phyloP scores from a whole-genome alignment of 2,797 vertebrate species.

The Microctenopoma steveboyesi region DNA sequence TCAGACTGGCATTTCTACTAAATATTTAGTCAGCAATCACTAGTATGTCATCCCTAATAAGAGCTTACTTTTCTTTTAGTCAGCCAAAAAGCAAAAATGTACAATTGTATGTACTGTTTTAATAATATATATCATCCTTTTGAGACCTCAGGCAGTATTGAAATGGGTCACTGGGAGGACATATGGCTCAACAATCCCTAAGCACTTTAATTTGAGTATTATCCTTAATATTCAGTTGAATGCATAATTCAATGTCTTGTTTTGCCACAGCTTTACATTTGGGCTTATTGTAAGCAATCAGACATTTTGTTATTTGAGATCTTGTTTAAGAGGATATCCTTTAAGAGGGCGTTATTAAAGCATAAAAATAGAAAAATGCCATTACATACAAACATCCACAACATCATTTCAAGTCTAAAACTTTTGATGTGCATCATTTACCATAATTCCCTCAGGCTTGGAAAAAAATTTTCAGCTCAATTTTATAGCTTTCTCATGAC shows the following conservation, averaged over 20 bases:
- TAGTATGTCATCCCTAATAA: constrained; percentile 33
- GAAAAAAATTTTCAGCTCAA: constrained; percentile 9
- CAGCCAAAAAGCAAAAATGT: background rate
- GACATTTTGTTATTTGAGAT: background rate
- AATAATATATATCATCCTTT: background rate
- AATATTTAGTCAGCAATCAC: constrained; percentile 46
- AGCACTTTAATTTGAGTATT: background rate
- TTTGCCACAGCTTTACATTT: background rate
- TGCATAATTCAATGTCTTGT: constrained; percentile 4
- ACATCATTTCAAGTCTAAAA: constrained; percentile 11
- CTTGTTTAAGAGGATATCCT: background rate
- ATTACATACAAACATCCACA: background rate
- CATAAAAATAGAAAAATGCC: background rate
- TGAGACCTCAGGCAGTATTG: background rate
- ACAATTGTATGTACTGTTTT: background rate
- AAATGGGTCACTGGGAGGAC: constrained; percentile 7
- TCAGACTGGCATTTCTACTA: constrained; percentile 33
- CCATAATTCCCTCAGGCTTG: background rate
- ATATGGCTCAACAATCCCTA: background rate
- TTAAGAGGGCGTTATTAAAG: background rate
- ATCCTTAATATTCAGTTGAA: constrained; percentile 1
- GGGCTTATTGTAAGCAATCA: background rate
- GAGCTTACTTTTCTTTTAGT: constrained; percentile 32
- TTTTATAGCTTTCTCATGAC: constrained; percentile 22
- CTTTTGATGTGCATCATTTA: constrained; percentile 12